These are phyloP conservation scores for Drosophila malerkotliana DNA, from an alignment of 1,140 invertebrate species.

Conservation along the genomic window DNA sequence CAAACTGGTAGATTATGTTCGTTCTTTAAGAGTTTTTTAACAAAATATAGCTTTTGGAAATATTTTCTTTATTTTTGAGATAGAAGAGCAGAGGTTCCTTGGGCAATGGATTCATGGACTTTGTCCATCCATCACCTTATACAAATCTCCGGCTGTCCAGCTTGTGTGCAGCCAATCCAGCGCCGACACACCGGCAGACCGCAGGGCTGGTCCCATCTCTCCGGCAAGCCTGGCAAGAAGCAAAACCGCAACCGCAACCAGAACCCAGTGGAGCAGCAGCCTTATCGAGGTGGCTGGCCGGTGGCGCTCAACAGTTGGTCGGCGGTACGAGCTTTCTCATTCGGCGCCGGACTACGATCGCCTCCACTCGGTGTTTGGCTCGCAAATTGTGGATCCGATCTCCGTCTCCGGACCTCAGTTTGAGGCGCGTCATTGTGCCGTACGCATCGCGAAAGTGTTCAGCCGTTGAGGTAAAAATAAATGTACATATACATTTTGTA, in stretches of 20 bases:
- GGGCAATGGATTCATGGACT: conserved; percentile 16
- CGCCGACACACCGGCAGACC: conserved; percentile 14
- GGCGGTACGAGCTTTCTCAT: conserved; percentile 27
- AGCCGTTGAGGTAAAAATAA: conserved; percentile 42
- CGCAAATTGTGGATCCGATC: conserved; percentile 4
- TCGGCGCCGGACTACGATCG: conserved; percentile 26
- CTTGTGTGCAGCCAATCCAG: conserved; percentile 37
- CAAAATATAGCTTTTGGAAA: neutral
- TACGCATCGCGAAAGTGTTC: conserved; percentile 37
- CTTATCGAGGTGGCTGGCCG: conserved; percentile 15
- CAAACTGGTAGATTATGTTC: too few relatives aligned
- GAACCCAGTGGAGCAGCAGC: conserved; percentile 5
- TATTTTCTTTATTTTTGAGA: neutral
- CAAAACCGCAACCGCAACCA: neutral
- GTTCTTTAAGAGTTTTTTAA: neutral
- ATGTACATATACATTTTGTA: conserved; percentile 36
- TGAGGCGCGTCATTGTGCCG: conserved; percentile 27
- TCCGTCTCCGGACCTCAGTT: conserved; percentile 19
- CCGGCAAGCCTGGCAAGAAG: conserved; percentile 4
- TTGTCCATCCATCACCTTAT: conserved; percentile 30
- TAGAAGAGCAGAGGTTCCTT: neutral
- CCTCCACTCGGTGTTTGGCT: conserved; percentile 28
- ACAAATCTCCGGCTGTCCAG: conserved; percentile 13
- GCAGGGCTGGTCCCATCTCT: conserved; percentile 7
- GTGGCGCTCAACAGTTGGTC: conserved; percentile 34